Base-by-base conservation (phyloP, 2,888 invertebrate genomes). In the Tryphoninae sp. region DNA sequence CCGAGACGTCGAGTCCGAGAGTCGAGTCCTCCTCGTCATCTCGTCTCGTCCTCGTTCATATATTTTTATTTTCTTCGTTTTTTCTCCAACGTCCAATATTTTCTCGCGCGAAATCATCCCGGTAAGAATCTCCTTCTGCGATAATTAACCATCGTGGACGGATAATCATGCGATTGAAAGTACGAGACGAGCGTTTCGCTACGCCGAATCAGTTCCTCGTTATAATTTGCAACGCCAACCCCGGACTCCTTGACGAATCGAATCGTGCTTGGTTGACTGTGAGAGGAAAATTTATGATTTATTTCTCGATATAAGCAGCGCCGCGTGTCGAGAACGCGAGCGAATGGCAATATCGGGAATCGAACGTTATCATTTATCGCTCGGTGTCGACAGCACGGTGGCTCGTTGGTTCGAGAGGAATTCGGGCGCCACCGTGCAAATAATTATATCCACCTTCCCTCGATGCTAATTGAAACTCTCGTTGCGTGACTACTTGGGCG, bases 401-500 rank as follows among this genome's bases (percentile, higher is more conserved):
- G 4, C 26, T 26, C 26, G 33, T 33, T 33, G 33, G 33, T 45
- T 59, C 49, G 49, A 53, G 40, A 74, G 51, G 55, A 55, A 55
- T 51, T 33, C 74, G 53, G 64, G 64, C 40, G 42, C 64, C 64
- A 74, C 42, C 22, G 26, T 55, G 23, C 22, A 42, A 74, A 53
- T 64, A 74, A 64, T 64, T 64, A 74, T 64, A 64, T 64, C 51
- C 53, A 74, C 53, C 62, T 64, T 74, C 53, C 33, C 73, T 22
- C 62, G 53, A 62, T 19, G 40, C 73, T 74, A 74, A 74, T 64
- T 64, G 73, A 74, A 74, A 64, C 64, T 64, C 40, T 53, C 22
- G 53, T 22, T 42, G 73, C 73, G 64, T 74, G 73, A 74, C 64
- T 23, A 55, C 49, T 49, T 49, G 13, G 49, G 22, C 16, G 23